Evolutionary conservation across 2,888 invertebrate species (phyloP).

Genomic region (Lithophane leautieri): DNA sequence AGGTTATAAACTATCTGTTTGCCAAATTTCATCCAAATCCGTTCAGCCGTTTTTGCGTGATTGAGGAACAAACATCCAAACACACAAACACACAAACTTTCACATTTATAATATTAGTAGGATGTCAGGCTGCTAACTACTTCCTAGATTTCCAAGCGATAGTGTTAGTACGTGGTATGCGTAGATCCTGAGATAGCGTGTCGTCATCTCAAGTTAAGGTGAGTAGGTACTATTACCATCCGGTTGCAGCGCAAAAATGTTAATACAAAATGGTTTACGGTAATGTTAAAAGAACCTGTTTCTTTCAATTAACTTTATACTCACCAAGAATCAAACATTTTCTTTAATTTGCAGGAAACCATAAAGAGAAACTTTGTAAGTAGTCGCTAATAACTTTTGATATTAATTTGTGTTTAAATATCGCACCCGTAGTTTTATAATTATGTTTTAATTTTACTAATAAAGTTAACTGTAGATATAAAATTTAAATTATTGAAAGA

Average conservation of each 20-base stretch:
- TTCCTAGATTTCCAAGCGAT: slow-evolving; percentile 26
- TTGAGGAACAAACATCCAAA: too few relatives aligned
- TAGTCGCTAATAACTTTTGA: neutral
- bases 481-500: slow-evolving; percentile 19
- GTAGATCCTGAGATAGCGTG: slow-evolving; percentile 21
- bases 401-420: slow-evolving; percentile 20
- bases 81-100: too few relatives aligned
- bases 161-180: slow-evolving; percentile 11
- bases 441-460: slow-evolving; percentile 1
- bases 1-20: too few relatives aligned
- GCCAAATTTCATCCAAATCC: too few relatives aligned
- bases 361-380: slow-evolving; percentile 22
- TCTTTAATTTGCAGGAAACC: slow-evolving; percentile 34
- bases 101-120: too few relatives aligned
- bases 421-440: slow-evolving; percentile 34
- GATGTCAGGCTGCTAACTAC: slow-evolving; percentile 25
- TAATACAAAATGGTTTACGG: slow-evolving; percentile 39
- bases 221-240: slow-evolving; percentile 18
- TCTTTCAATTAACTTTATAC: slow-evolving; percentile 34
- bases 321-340: neutral
- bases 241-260: slow-evolving; percentile 34
- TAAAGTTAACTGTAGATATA: slow-evolving; percentile 14
- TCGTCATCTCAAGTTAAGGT: slow-evolving; percentile 10
- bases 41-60: too few relatives aligned
- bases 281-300: slow-evolving; percentile 23